Evolutionary conservation across 92 coral and sea anemone genomes (phyloP).

Genomic region (Metridium senile): DNA sequence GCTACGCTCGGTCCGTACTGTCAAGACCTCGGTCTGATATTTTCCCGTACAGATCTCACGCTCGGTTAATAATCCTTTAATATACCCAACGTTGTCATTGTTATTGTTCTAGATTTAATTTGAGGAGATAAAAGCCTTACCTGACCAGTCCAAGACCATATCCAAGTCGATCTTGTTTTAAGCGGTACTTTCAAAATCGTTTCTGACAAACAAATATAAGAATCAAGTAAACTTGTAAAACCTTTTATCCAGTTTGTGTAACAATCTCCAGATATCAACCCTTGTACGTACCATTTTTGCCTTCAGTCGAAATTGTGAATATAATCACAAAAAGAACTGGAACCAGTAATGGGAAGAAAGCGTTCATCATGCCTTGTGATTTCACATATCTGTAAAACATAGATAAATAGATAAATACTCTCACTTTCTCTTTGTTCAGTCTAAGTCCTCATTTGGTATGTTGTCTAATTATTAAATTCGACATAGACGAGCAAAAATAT

Average conservation of each 20-base stretch:
- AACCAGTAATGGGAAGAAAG: not conserved
- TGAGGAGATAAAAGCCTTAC: not conserved
- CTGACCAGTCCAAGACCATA: constrained; percentile 1
- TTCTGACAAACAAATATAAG: not conserved
- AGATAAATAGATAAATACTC: too few species aligned
- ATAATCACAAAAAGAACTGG: not conserved
- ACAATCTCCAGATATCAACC: too few species aligned
- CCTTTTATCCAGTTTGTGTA: too few species aligned
- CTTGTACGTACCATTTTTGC: not conserved
- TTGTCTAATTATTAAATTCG: too few species aligned
- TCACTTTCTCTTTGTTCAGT: too few species aligned
- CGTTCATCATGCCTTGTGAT: not conserved
- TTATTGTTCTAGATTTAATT: not conserved
- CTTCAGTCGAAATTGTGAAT: not conserved
- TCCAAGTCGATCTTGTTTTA: not conserved
- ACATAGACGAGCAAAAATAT: too few species aligned
- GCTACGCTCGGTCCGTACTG: too few species aligned
- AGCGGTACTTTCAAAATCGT: not conserved
- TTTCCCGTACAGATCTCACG: too few species aligned
- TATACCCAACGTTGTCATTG: too few species aligned
- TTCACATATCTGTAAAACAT: not conserved
- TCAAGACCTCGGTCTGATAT: too few species aligned
- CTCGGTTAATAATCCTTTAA: too few species aligned
- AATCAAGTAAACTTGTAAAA: not conserved
- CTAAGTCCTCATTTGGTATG: too few species aligned